Conservation (phyloP, 2,113 vertebrate species). For the Oryzias melastigma region DNA sequence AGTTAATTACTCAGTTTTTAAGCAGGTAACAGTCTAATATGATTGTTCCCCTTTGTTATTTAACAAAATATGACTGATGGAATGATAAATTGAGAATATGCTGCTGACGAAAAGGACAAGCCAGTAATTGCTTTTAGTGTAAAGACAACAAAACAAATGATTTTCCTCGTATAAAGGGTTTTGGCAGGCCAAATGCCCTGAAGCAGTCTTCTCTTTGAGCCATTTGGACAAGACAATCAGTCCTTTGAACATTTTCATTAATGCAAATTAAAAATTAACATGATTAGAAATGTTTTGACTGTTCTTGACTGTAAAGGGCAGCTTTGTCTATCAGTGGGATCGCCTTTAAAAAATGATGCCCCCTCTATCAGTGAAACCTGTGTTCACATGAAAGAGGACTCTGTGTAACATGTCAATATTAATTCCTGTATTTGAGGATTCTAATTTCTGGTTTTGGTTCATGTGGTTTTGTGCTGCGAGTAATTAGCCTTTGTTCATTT, state of each 20-base stretch:
- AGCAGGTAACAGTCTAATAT: too few relatives aligned
- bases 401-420: neutral
- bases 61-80: too few relatives aligned
- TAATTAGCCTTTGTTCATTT: conserved; percentile 24
- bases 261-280: conserved; percentile 6
- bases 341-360: conserved; percentile 7
- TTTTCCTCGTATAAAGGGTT: neutral
- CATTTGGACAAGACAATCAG: neutral
- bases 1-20: too few relatives aligned
- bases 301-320: neutral
- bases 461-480: conserved; percentile 2
- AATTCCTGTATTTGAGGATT: neutral
- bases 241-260: neutral
- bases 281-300: neutral
- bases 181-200: conserved; percentile 10
- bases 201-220: neutral
- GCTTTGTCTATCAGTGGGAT: conserved; percentile 18
- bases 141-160: neutral
- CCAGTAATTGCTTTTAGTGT: too few relatives aligned
- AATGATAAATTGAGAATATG: too few relatives aligned
- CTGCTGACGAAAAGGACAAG: too few relatives aligned
- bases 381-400: neutral
- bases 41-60: too few relatives aligned
- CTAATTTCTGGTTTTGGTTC: neutral
- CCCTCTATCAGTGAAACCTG: neutral